Evolutionary conservation across 53 echinoderm and acorn worm species (phyloP).

Genomic region (Holothuria leucospilota): DNA sequence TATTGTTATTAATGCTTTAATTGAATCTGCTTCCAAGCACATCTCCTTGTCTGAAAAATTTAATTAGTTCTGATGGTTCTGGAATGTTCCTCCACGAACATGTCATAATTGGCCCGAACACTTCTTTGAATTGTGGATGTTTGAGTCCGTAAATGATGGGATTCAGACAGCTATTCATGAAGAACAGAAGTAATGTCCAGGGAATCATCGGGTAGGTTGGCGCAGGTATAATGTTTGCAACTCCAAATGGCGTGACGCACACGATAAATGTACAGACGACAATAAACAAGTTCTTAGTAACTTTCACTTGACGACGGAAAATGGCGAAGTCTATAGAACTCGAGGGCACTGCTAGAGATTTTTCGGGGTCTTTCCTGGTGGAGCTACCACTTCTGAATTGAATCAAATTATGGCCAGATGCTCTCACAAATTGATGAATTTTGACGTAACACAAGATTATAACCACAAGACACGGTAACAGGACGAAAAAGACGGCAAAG

Average conservation of each 20-base stretch:
- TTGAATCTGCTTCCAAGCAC: no score
- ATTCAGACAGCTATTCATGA: slow-evolving; percentile 18
- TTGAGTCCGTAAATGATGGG: slow-evolving; percentile 31
- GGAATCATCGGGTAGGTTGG: neutral
- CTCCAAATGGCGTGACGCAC: slow-evolving; percentile 54
- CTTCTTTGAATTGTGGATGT: slow-evolving; percentile 37
- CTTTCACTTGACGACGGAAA: slow-evolving; percentile 29
- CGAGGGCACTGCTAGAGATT: neutral
- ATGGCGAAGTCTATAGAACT: neutral
- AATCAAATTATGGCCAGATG: neutral
- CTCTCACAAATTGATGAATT: slow-evolving; percentile 13
- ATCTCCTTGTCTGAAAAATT: no score
- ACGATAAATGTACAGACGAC: slow-evolving; percentile 39
- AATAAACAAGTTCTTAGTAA: slow-evolving; percentile 57
- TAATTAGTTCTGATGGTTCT: neutral
- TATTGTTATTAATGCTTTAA: no score
- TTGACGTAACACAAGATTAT: slow-evolving; percentile 7
- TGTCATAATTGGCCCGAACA: neutral
- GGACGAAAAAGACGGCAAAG: neutral
- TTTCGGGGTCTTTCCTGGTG: neutral
- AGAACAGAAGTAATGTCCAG: slow-evolving; percentile 1
- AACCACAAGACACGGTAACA: neutral
- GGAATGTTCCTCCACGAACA: slow-evolving; percentile 1
- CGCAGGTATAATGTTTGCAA: neutral
- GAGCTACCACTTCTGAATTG: neutral